phyloP scores from a whole-genome alignment of 1,140 invertebrate genomes.

The Trinorchestia longiramus region DNA sequence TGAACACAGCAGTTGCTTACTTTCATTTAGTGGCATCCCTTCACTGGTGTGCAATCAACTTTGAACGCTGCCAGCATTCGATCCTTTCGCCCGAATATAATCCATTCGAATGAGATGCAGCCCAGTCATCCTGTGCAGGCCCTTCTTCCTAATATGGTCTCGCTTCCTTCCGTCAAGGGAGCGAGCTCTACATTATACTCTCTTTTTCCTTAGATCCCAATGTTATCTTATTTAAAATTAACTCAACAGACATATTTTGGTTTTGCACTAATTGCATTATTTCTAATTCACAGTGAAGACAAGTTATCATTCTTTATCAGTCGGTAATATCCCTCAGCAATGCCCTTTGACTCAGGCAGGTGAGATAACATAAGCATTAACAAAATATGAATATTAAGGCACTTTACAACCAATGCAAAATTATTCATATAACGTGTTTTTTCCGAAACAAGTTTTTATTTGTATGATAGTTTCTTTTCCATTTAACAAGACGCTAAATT shows the following conservation, averaged over 20 bases:
- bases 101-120: constrained; percentile 1
- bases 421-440: background rate
- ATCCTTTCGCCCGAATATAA: constrained; percentile 51
- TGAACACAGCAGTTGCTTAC: constrained; percentile 6
- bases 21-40: constrained; percentile 54
- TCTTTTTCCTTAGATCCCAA: background rate
- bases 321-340: background rate
- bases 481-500: background rate
- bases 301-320: background rate
- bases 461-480: background rate
- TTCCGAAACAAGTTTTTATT: background rate
- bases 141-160: background rate
- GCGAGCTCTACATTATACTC: background rate
- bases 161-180: background rate
- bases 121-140: background rate
- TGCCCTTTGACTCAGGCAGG: background rate
- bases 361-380: background rate
- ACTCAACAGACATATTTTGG: background rate
- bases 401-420: background rate
- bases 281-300: background rate
- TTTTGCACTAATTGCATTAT: background rate
- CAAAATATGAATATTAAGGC: background rate
- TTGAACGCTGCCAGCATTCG: constrained; percentile 41
- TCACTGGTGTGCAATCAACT: constrained; percentile 42
- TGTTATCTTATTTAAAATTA: background rate